Evolutionary conservation across 1,140 invertebrate genomes (phyloP).

Genomic region (Thaumatotibia leucotreta): DNA sequence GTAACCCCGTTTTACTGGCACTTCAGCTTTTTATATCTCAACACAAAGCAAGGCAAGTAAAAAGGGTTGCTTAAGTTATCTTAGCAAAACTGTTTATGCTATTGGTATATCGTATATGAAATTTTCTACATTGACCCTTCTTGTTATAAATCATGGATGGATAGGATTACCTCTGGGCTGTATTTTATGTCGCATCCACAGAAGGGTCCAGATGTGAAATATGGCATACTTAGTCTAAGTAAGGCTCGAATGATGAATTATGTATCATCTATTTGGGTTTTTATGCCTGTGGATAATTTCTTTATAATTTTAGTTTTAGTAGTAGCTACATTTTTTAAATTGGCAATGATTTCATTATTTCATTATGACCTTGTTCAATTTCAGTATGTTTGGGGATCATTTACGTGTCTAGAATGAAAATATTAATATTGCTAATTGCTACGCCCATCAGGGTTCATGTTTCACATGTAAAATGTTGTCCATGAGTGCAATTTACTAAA

Average conservation of each 20-base stretch:
- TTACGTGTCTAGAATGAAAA: too few relatives aligned
- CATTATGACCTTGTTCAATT: too few relatives aligned
- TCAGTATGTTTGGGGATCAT: too few relatives aligned
- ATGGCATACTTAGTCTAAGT: slow-evolving; percentile 65
- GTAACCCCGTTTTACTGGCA: not conserved
- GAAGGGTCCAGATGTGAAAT: slow-evolving; percentile 58
- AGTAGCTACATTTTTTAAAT: too few relatives aligned
- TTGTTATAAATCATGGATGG: slow-evolving; percentile 65
- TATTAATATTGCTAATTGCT: too few relatives aligned
- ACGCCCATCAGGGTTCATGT: too few relatives aligned
- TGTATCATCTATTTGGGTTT: slow-evolving; percentile 51
- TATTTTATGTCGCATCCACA: slow-evolving; percentile 65
- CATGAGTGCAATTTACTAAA: too few relatives aligned
- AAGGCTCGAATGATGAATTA: slow-evolving; percentile 63
- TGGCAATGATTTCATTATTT: too few relatives aligned
- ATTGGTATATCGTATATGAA: slow-evolving; percentile 55
- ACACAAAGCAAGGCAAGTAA: not conserved
- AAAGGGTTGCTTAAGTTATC: not conserved
- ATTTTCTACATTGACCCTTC: slow-evolving; percentile 59
- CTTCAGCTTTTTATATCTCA: not conserved
- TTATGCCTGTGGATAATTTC: slow-evolving; percentile 22
- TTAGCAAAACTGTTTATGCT: slow-evolving; percentile 41
- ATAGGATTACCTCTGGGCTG: slow-evolving; percentile 63
- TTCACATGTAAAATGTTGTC: too few relatives aligned
- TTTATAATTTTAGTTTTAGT: slow-evolving; percentile 3